Evolutionary conservation across 2,113 vertebrate genomes (phyloP), one percentile per base, ranked within the genome.

Genomic region (Burhinus oedicnemus): DNA sequence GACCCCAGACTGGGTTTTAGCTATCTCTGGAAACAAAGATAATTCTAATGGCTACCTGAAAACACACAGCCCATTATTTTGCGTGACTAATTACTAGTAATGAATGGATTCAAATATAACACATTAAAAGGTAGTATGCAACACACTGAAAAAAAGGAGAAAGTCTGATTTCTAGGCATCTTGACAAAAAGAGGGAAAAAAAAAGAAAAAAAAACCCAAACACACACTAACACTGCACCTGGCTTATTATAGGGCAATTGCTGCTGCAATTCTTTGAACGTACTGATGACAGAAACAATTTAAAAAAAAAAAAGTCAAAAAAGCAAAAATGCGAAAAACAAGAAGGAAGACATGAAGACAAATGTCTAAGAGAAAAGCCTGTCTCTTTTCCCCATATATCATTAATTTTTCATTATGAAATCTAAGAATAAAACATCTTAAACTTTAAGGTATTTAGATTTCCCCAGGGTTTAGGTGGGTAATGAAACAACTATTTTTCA

Each of bases 381-480:
- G 78, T 80, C 90, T 96, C 93, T 89, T 88, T 87, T 77, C 15
- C 44, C 66, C 79, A 93, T 96, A 94, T 94, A 96, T 96, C 96
- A 96, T 96, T 95, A 94, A 70, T 96, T 94, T 93, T 97, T 97
- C 95, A 93, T 95, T 95, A 94, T 72, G 68, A 97, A 98, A 97
- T 96, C 68, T 75, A 93, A 93, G 95, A 95, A 97, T 96, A 97
- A 96, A 98, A 75, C 94, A 75, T 95, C 75, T 96, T 95, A 91
- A 95, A 96, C 80, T 88, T 94, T 80, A 92, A 97, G 94, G 97
- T 96, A 98, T 97, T 97, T 96, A 93, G 62, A 96, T 97, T 96
- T 96, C 97, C 97, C 86, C 95, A 91, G 97, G 97, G 95, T 94
- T 87, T 97, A 17, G 7, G 22, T 87, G 66, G 90, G 66, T 95